These are phyloP conservation scores for Halictus quadricinctus DNA, from an alignment of 2,888 invertebrate species.

Conservation along the genomic window DNA sequence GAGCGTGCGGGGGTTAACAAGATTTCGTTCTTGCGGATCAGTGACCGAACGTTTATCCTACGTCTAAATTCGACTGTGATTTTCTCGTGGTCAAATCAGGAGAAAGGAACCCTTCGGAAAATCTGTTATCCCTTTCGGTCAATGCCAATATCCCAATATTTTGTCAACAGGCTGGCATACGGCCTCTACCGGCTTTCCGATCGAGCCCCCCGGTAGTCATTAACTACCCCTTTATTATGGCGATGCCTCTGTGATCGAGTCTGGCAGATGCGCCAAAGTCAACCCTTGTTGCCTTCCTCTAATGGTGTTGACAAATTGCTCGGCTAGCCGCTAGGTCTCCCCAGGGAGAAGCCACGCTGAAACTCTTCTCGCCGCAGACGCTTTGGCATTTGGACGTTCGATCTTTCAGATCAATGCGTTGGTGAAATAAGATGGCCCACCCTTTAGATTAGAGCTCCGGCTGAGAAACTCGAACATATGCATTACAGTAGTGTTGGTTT, in stretches of 20 bases:
- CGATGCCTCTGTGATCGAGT: slow-evolving; percentile 65
- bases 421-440: slow-evolving; percentile 35
- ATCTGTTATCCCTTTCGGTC: slow-evolving; percentile 70
- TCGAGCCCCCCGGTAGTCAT: slow-evolving; percentile 74
- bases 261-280: slow-evolving; percentile 81
- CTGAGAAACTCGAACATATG: no score
- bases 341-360: slow-evolving; percentile 68
- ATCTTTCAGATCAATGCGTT: slow-evolving; percentile 43
- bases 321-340: slow-evolving; percentile 78
- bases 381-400: slow-evolving; percentile 58
- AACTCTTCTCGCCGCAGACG: slow-evolving; percentile 63
- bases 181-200: slow-evolving; percentile 70
- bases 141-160: slow-evolving; percentile 77
- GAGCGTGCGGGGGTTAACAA: background rate
- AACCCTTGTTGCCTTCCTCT: slow-evolving; percentile 78
- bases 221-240: slow-evolving; percentile 81
- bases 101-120: slow-evolving; percentile 48
- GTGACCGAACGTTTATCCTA: background rate
- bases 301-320: slow-evolving; percentile 83
- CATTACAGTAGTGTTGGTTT: no score
- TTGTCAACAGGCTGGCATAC: slow-evolving; percentile 79
- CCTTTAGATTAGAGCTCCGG: slow-evolving; percentile 9
- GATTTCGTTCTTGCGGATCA: background rate
- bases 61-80: background rate
- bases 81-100: background rate